A percentile compares a stretch with the other conserved stretches of the same genome.
phyloP scores from a whole-genome alignment of 2,888 invertebrate species.

The Drosophila rubida region DNA sequence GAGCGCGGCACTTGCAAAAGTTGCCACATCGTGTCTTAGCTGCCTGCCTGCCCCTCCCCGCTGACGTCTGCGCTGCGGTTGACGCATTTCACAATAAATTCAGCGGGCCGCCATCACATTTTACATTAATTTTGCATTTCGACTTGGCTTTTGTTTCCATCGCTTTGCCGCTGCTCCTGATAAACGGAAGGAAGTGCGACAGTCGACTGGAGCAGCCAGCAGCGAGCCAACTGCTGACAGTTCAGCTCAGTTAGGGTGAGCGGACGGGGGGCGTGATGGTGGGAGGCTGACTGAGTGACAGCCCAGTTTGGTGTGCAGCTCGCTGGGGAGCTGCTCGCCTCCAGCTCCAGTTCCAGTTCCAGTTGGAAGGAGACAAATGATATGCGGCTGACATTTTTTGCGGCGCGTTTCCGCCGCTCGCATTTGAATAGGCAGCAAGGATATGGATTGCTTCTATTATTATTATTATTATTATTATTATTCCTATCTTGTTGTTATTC shows the following conservation, averaged over 20 bases:
- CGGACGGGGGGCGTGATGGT: too few species aligned
- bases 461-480: constrained; percentile 20
- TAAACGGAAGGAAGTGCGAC: constrained; percentile 54
- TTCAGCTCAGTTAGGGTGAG: too few species aligned
- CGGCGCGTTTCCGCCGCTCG: constrained; percentile 31
- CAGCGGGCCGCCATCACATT: constrained; percentile 42
- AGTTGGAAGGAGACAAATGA: constrained; percentile 54
- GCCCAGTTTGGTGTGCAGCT: constrained; percentile 6
- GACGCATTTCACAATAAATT: constrained; percentile 50
- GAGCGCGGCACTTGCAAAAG: constrained; percentile 16
- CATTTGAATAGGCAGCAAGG: constrained; percentile 40
- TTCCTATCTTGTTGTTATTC: not conserved
- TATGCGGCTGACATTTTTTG: constrained; percentile 42
- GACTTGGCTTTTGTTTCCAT: constrained; percentile 46
- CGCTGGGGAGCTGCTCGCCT: constrained; percentile 1
- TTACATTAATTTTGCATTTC: constrained; percentile 75
- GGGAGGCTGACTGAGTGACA: constrained; percentile 31
- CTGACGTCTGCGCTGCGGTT: constrained; percentile 10
- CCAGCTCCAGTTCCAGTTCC: not conserved
- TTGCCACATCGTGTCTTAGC: constrained; percentile 21
- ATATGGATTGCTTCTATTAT: constrained; percentile 11
- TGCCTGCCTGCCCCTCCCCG: too few species aligned
- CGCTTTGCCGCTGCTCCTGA: constrained; percentile 30
- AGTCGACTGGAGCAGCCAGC: constrained; percentile 10
- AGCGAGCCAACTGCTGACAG: constrained; percentile 32